Evolutionary conservation across 2,888 invertebrate genomes (phyloP).

Genomic region (Caenorhabditis drosophilae): DNA sequence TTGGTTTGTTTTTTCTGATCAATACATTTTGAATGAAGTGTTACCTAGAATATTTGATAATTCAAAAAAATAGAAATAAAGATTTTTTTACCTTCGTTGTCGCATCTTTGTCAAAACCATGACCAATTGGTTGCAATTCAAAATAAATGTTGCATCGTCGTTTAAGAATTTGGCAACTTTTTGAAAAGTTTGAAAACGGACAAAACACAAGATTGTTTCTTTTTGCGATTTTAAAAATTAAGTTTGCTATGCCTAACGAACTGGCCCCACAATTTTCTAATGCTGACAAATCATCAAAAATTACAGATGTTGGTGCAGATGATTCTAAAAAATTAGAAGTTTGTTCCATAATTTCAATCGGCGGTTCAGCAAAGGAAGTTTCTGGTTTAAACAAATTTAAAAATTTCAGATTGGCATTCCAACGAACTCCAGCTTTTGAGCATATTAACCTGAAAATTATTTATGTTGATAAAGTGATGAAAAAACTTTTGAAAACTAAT

Average conservation of each 20-base stretch:
- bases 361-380: background rate
- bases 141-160: constrained; percentile 9
- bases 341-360: constrained; percentile 7
- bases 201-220: constrained; percentile 5
- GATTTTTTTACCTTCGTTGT: constrained; percentile 20
- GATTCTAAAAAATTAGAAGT: constrained; percentile 8
- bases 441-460: constrained; percentile 24
- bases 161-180: background rate
- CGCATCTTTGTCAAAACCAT: constrained; percentile 36
- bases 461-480: no score
- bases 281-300: constrained; percentile 28
- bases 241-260: constrained; percentile 4
- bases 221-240: constrained; percentile 14
- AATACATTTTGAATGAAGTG: background rate
- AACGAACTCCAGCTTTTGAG: constrained; percentile 34
- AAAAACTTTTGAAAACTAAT: no score
- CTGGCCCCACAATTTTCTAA: constrained; percentile 19
- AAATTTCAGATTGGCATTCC: constrained; percentile 20
- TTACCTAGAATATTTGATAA: no score
- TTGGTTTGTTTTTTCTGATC: background rate
- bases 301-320: background rate
- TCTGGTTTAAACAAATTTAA: constrained; percentile 2
- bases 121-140: constrained; percentile 18
- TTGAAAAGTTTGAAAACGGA: constrained; percentile 11
- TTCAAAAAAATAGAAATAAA: no score